These are phyloP conservation scores for Mellivora capensis DNA, from an alignment of 2,113 vertebrate genomes.

Conservation along the genomic window DNA sequence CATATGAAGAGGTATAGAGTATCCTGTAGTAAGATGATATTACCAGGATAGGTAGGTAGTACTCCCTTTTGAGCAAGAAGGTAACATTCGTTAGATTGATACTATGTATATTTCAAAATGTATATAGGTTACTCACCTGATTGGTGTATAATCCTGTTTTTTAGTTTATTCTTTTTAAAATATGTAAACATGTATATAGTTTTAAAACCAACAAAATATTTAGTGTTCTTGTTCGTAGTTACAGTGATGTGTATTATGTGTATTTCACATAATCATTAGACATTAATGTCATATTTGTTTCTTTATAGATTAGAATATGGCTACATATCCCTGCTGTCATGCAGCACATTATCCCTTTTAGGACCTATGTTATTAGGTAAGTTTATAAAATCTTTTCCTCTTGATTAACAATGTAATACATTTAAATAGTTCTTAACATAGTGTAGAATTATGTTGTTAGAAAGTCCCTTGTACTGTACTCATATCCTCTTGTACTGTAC, in stretches of 20 bases:
- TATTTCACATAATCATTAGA: not conserved
- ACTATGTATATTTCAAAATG: not conserved
- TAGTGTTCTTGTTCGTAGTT: constrained; percentile 23
- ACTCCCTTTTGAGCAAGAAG: not conserved
- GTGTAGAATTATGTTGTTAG: not conserved
- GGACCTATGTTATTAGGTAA: constrained; percentile 98
- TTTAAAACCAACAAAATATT: not conserved
- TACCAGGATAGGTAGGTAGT: not conserved
- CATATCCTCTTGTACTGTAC: not conserved
- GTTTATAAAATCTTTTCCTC: constrained; percentile 10
- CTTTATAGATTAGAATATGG: constrained; percentile 97
- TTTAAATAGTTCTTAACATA: not conserved
- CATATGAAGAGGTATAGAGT: not conserved
- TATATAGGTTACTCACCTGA: not conserved
- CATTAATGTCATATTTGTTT: constrained; percentile 65
- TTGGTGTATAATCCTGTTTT: not conserved
- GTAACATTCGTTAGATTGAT: not conserved
- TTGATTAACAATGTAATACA: not conserved
- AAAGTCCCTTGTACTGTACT: not conserved
- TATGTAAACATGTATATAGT: not conserved
- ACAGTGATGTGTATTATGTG: not conserved
- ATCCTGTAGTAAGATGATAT: not conserved
- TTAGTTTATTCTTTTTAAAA: not conserved
- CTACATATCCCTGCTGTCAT: constrained; percentile 99
- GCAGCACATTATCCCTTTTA: constrained; percentile 99